Conservation (phyloP, 2,113 vertebrate species). For the Cebidichthys violaceus region DNA sequence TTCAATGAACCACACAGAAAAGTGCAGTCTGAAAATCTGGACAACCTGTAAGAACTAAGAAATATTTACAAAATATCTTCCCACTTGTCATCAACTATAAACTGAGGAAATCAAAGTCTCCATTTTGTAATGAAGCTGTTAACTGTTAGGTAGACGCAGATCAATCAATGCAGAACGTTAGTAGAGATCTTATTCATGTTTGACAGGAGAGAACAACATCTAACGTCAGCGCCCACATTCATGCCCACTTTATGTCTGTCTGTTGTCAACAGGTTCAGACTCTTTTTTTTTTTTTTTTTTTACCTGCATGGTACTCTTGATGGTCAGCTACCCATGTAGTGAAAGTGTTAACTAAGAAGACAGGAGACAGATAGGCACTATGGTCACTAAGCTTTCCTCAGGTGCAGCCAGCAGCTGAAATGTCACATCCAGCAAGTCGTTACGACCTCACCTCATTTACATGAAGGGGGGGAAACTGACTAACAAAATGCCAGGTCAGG, state of each 20-base stretch:
- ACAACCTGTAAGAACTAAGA: constrained; percentile 20
- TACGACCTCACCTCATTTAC: constrained; percentile 46
- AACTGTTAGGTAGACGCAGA: neutral
- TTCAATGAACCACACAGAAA: constrained; percentile 4
- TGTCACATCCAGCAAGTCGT: constrained; percentile 47
- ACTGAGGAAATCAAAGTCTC: constrained; percentile 25
- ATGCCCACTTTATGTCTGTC: neutral
- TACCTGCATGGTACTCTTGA: constrained; percentile 2
- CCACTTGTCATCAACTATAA: constrained; percentile 23
- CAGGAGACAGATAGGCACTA: constrained; percentile 79
- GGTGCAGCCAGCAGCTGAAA: constrained; percentile 63
- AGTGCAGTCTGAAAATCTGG: constrained; percentile 11
- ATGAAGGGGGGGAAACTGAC: constrained; percentile 51
- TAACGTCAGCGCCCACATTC: neutral
- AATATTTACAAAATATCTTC: constrained; percentile 33
- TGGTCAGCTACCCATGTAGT: constrained; percentile 15
- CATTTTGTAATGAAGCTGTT: constrained; percentile 25
- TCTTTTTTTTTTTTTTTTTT: neutral
- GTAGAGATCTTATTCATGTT: neutral
- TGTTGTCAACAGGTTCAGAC: constrained; percentile 4
- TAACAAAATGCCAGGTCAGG: constrained; percentile 50
- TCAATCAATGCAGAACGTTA: constrained; percentile 3
- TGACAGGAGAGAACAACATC: neutral
- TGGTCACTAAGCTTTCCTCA: constrained; percentile 75
- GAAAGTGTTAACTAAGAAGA: constrained; percentile 39